A percentile compares a stretch with the other conserved stretches of the same genome.
phyloP scores from a whole-genome alignment of 2,888 invertebrate genomes.

The Hydriomena furcata region DNA sequence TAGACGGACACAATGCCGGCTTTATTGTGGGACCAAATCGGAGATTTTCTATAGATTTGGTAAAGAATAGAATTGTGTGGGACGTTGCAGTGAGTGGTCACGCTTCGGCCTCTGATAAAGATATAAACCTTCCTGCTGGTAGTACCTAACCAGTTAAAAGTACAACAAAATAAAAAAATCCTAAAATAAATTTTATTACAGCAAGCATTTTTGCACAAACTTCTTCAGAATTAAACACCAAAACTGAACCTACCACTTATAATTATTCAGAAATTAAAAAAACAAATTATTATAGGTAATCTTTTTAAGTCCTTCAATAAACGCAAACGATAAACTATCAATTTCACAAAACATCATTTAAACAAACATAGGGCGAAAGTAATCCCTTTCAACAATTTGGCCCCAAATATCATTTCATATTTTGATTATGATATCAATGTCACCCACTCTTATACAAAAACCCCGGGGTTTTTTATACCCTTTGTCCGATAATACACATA shows the following conservation, averaged over 20 bases:
- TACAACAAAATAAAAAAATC: too few species aligned
- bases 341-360: slow-evolving; percentile 64
- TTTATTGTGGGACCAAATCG: slow-evolving; percentile 40
- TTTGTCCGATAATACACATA: slow-evolving; percentile 78
- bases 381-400: slow-evolving; percentile 59
- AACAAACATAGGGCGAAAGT: slow-evolving; percentile 56
- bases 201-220: too few species aligned
- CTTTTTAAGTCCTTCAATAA: slow-evolving; percentile 27
- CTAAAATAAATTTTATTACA: too few species aligned
- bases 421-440: slow-evolving; percentile 82
- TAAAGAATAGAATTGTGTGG: slow-evolving; percentile 12
- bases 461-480: slow-evolving; percentile 61
- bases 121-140: not conserved
- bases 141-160: not conserved
- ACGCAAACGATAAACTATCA: slow-evolving; percentile 49
- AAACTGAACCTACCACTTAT: too few species aligned
- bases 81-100: slow-evolving; percentile 6
- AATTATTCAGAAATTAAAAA: not conserved
- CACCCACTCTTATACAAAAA: slow-evolving; percentile 50
- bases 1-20: slow-evolving; percentile 58
- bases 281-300: slow-evolving; percentile 7
- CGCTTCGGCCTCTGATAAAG: slow-evolving; percentile 1
- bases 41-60: slow-evolving; percentile 23
- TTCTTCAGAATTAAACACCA: too few species aligned
- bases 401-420: slow-evolving; percentile 79